phyloP scores from a whole-genome alignment of 2,113 vertebrate species.

The Willisornis vidua region DNA sequence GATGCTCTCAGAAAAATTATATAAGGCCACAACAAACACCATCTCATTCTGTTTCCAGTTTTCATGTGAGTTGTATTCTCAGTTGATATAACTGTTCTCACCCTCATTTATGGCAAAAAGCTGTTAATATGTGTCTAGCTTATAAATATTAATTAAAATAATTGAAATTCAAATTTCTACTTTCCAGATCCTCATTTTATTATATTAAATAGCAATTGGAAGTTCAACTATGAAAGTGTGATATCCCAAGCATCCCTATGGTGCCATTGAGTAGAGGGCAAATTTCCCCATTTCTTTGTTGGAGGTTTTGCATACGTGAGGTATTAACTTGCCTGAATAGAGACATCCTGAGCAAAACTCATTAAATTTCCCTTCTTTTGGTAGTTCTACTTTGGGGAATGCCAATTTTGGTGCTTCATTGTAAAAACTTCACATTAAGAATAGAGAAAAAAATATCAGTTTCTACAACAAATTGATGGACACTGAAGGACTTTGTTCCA shows the following conservation, averaged over 20 bases:
- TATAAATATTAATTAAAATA: background rate
- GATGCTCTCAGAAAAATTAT: background rate
- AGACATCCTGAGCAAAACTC: background rate
- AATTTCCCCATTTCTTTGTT: background rate
- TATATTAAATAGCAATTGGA: background rate
- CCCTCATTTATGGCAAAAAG: background rate
- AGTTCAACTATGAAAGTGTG: background rate
- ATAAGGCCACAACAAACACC: background rate
- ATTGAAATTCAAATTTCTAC: background rate
- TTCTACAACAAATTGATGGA: background rate
- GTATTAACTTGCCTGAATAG: background rate
- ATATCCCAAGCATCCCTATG: background rate
- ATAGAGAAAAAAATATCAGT: background rate
- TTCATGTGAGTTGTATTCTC: background rate
- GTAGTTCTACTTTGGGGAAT: background rate
- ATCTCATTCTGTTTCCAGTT: background rate
- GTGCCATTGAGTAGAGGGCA: background rate
- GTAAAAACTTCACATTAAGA: background rate
- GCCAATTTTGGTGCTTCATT: background rate
- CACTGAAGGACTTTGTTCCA: background rate
- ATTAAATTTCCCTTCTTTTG: background rate
- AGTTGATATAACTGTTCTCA: background rate
- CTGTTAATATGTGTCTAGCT: background rate
- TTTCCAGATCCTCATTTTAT: background rate
- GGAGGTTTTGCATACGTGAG: background rate